These are phyloP conservation scores for Misgurnus mizolepis DNA, from an alignment of 2,113 vertebrate genomes.

Conservation along the genomic window DNA sequence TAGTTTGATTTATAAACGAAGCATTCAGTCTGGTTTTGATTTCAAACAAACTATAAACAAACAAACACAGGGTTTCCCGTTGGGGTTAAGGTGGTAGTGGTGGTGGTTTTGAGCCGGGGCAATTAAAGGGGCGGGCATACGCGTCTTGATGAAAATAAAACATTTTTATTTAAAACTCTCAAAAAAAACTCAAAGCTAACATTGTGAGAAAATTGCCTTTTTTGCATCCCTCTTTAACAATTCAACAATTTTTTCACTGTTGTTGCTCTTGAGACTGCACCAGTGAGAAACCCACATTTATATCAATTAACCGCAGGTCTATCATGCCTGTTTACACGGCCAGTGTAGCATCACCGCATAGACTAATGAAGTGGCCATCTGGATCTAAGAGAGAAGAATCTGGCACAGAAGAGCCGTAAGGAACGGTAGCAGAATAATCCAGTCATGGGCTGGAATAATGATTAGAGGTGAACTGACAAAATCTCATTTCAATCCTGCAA, in stretches of 20 bases:
- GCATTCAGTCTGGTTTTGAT: too few relatives aligned
- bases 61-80: too few relatives aligned
- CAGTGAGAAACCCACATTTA: conserved; percentile 42
- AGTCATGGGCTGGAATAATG: not conserved
- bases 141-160: too few relatives aligned
- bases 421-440: not conserved
- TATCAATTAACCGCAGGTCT: conserved; percentile 41
- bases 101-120: too few relatives aligned
- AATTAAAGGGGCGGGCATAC: too few relatives aligned
- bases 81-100: too few relatives aligned
- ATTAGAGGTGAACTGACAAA: not conserved
- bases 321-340: conserved; percentile 32
- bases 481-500: too few relatives aligned
- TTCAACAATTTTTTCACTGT: conserved; percentile 33
- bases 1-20: too few relatives aligned
- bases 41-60: too few relatives aligned
- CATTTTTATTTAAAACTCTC: too few relatives aligned
- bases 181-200: not conserved
- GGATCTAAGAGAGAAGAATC: conserved; percentile 32
- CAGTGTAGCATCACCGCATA: conserved; percentile 17
- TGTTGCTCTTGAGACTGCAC: conserved; percentile 23
- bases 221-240: conserved; percentile 46
- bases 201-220: not conserved
- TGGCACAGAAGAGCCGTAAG: not conserved
- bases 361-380: conserved; percentile 44